Percentiles rank a stretch among this genome's conserved stretches.
These are phyloP conservation scores for Hypena proboscidalis DNA, from an alignment of 2,888 invertebrate species.

Conservation along the genomic window DNA sequence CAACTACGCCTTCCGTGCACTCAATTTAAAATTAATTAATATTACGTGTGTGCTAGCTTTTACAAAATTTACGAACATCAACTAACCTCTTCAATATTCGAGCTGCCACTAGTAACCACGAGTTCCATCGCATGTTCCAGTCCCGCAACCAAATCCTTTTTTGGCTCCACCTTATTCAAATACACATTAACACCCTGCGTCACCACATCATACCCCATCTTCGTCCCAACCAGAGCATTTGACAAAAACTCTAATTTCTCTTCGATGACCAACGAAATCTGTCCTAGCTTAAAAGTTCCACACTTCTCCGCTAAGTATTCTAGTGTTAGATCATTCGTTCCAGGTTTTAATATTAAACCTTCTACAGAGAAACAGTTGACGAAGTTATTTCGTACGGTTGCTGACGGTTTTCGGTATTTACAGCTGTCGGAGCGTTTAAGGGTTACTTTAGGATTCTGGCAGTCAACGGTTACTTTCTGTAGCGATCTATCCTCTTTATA, in stretches of 20 bases:
- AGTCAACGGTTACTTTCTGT: slow-evolving; percentile 90
- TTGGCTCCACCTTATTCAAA: slow-evolving; percentile 81
- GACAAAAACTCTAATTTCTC: slow-evolving; percentile 91
- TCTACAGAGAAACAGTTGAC: slow-evolving; percentile 83
- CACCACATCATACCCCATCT: slow-evolving; percentile 84
- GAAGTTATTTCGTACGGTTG: slow-evolving; percentile 88
- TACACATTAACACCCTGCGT: slow-evolving; percentile 80
- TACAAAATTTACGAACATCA: too few relatives aligned
- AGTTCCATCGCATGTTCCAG: slow-evolving; percentile 91
- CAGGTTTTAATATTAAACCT: slow-evolving; percentile 86
- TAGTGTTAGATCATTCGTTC: slow-evolving; percentile 87
- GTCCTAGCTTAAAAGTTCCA: slow-evolving; percentile 90
- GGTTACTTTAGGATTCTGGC: slow-evolving; percentile 87
- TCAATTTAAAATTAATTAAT: too few relatives aligned
- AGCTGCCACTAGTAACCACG: slow-evolving; percentile 92
- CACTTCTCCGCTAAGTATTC: slow-evolving; percentile 86
- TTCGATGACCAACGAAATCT: slow-evolving; percentile 87
- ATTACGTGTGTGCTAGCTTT: too few relatives aligned
- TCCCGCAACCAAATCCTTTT: slow-evolving; percentile 92
- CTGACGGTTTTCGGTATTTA: slow-evolving; percentile 88
- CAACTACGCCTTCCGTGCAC: too few relatives aligned
- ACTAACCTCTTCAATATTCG: slow-evolving; percentile 88
- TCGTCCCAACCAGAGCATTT: slow-evolving; percentile 81
- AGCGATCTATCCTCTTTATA: slow-evolving; percentile 93
- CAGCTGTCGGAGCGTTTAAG: slow-evolving; percentile 90